Evolutionary conservation across 2,888 invertebrate species (phyloP), one percentile per base, ranked within the genome.

Genomic region (Limnephilus marmoratus): DNA sequence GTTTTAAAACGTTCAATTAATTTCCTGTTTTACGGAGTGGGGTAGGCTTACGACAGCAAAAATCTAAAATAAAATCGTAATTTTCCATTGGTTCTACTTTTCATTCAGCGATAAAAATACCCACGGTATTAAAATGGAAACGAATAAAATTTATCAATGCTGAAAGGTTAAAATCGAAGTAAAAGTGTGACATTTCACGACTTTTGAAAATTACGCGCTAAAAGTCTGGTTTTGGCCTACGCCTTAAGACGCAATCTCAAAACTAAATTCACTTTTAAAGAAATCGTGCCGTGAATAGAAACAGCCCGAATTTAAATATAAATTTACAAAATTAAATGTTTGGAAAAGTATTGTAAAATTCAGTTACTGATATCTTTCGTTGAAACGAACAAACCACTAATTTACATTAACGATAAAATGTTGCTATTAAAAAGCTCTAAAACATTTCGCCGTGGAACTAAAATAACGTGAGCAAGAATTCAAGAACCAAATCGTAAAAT

Each of bases 231-330:
- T 68, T 68, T 9, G 68, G 68, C 9, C 68, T 3, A 68, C 68
- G 68, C n/a, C 24, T 68, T 68, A 68, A 11, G 68, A 68, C 9
- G 9, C 24, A 68, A 68, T 68, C 68, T 68, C 68, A 68, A 68
- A 68, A 68, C 68, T n/a, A 68, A 68, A 68, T 68, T 68, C 68
- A 68, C 68, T 68, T 68, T 68, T 68, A 68, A 68, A 68, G 68
- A 68, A 68, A 68, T 68, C 68, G 68, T 68, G 68, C 68, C 68
- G 68, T 68, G 68, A 68, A 68, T 68, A 68, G 68, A 68, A 68
- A 68, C 68, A n/a, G 68, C n/a, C 68, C 24, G n/a, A 68, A 68
- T 68, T 68, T 68, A 68, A 68, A 68, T 68, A 68, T n/a, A 68
- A n/a, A 68, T 68, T 68, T 68, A 68, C 68, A 68, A 68, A 24